Base-by-base conservation (phyloP, 2,888 invertebrate species). In the Caenorhabditis zanzibari region DNA sequence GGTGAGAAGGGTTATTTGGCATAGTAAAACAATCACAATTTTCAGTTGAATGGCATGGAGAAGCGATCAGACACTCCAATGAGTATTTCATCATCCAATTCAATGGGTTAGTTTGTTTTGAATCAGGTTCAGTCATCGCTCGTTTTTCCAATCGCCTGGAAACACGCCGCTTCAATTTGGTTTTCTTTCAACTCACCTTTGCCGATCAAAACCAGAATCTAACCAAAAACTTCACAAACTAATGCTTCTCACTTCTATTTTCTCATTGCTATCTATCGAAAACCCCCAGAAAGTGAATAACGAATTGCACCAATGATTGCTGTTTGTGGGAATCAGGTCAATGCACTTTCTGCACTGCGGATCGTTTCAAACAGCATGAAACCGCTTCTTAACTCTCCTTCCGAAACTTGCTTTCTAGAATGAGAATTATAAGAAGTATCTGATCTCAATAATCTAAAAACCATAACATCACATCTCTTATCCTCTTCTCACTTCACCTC, bases 21-120 rank as follows among this genome's bases (percentile, higher is more conserved):
- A 32, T 32, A 32, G 4, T 7, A 32, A 6, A 32, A 32, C 5
- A 32, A 32, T 32, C n/a, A 32, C 32, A 32, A 32, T 32, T 56
- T 82, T 49, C 58, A 82, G 76, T 38, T 38, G 2, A 61, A 61
- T 47, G 41, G 59, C 12, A 6, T n/a, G 0, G 83, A 80, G 2
- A 68, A 76, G 24, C 63, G 81, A 19, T 72, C 58, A 9, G 88
- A 88, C 58, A 82, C 84, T 6, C 86, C 88, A 16, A 88, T 88
- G 88, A 84, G 85, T 35, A 86, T 84, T 24, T 86, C 86, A 4
- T 84, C 86, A 16, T 84, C 84, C 26, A 84, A 85, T 22, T 88
- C 88, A 24, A 86, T 88, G 86, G 86, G 88, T 88, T 66, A 35
- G 86, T 77, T 77, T 2, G 4, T 35, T 32, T 64, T 32, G n/a